Conservation (phyloP, 2,113 vertebrate species). For the Burhinus oedicnemus region DNA sequence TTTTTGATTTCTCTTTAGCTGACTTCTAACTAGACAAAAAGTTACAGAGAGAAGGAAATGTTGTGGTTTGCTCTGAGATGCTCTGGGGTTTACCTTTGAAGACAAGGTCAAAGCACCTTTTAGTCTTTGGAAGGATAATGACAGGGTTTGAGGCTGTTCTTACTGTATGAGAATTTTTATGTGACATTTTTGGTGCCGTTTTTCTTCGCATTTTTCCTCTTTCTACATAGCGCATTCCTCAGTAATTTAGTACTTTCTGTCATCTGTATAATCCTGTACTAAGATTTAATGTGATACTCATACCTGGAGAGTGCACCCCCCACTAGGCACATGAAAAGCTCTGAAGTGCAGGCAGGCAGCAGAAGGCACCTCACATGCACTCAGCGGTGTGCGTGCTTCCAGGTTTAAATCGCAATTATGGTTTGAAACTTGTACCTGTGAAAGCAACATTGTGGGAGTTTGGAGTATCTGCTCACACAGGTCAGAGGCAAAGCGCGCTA, state of each 20-base stretch:
- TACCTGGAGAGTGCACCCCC: neutral
- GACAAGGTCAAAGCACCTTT: constrained; percentile 7
- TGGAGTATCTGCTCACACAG: neutral
- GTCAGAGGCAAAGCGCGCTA: neutral
- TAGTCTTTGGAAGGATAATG: neutral
- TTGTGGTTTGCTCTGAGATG: neutral
- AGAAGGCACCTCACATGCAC: neutral
- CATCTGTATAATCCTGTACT: neutral
- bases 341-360: neutral
- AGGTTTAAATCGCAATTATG: neutral
- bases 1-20: neutral
- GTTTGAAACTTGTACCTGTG: neutral
- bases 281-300: neutral
- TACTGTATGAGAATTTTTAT: neutral
- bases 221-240: neutral
- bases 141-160: neutral
- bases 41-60: neutral
- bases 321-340: neutral
- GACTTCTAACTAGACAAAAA: neutral
- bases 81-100: constrained; percentile 1
- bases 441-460: neutral
- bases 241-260: constrained; percentile 12
- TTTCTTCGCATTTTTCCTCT: neutral
- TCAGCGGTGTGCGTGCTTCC: neutral
- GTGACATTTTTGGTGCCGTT: neutral